Conservation (phyloP, 1,140 invertebrate species). For the Hylyphantes graminicola region DNA sequence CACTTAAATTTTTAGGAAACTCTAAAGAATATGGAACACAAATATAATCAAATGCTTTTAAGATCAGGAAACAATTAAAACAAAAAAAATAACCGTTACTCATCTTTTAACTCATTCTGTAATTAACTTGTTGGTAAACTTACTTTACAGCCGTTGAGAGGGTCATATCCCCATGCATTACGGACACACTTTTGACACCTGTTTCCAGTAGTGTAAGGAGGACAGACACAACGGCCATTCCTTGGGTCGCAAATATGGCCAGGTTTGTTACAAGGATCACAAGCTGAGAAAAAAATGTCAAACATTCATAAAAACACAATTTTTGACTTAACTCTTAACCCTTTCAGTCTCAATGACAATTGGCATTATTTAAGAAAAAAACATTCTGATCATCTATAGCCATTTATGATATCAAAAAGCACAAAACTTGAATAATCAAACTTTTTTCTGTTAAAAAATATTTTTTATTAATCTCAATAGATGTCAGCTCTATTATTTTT, state of each 20-base stretch:
- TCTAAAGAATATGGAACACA: neutral
- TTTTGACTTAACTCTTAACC: neutral
- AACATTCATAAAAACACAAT: neutral
- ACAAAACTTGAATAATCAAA: too few relatives aligned
- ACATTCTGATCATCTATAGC: too few relatives aligned
- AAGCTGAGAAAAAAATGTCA: slow-evolving; percentile 71
- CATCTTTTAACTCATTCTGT: neutral
- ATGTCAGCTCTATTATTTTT: too few relatives aligned
- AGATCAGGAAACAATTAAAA: neutral
- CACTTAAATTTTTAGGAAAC: neutral
- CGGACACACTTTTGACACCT: slow-evolving; percentile 81
- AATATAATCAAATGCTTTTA: neutral
- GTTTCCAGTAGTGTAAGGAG: slow-evolving; percentile 78
- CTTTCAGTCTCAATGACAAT: neutral
- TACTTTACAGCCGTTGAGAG: slow-evolving; percentile 81
- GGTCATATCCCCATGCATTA: slow-evolving; percentile 81
- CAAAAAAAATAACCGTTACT: neutral
- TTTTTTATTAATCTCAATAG: too few relatives aligned
- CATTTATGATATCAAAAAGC: too few relatives aligned
- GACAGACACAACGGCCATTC: slow-evolving; percentile 89
- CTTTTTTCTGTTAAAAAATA: too few relatives aligned
- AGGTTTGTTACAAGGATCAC: slow-evolving; percentile 79
- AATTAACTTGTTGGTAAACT: neutral
- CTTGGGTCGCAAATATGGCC: slow-evolving; percentile 89
- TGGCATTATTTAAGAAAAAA: too few relatives aligned